Percentiles rank a stretch among this genome's conserved stretches.
Conservation (phyloP, 2,113 vertebrate species). For the Oryzias celebensis region DNA sequence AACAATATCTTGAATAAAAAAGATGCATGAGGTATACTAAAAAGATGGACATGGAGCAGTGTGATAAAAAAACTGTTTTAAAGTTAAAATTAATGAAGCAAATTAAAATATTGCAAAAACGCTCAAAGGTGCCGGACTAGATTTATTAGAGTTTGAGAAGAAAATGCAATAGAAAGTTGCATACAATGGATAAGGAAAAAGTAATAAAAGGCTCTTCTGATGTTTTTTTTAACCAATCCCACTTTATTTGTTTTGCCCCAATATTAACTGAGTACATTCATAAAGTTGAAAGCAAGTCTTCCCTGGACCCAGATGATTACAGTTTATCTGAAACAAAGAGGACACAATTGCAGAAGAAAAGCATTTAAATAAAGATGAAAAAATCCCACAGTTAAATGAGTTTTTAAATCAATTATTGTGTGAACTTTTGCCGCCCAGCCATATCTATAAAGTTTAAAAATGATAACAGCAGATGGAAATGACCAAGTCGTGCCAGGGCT, state of each 20-base stretch:
- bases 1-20: no score
- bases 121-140: no score
- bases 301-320: constrained; percentile 52
- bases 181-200: background rate
- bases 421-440: constrained; percentile 15
- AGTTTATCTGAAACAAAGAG: constrained; percentile 39
- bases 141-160: no score
- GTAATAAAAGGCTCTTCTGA: background rate
- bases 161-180: background rate
- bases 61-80: no score
- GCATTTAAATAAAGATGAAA: constrained; percentile 29
- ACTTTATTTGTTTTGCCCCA: constrained; percentile 65
- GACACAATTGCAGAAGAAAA: constrained; percentile 23
- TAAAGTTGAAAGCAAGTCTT: constrained; percentile 32
- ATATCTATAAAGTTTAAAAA: constrained; percentile 17
- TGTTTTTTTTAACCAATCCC: constrained; percentile 31
- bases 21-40: no score
- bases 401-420: constrained; percentile 34
- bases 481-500: constrained; percentile 19
- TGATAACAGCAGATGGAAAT: constrained; percentile 18
- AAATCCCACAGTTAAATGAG: constrained; percentile 17
- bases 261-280: constrained; percentile 63
- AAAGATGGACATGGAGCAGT: no score
- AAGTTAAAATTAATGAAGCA: no score
- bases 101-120: no score